Conservation (phyloP, 2,888 invertebrate species). For the Drosophila gaucha region DNA sequence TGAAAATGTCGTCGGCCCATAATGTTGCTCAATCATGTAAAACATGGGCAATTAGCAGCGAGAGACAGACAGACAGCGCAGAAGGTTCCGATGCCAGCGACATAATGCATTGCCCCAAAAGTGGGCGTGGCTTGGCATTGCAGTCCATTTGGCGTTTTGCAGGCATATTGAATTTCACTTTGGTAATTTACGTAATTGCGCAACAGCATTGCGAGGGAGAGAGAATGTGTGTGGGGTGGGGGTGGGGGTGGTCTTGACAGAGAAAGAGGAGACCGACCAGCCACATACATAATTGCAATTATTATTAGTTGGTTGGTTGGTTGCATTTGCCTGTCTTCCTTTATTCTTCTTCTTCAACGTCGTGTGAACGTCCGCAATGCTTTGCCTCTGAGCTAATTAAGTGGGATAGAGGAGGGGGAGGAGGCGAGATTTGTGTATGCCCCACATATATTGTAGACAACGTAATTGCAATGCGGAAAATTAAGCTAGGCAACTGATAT, state of each 20-base stretch:
- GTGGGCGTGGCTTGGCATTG: slow-evolving; percentile 7
- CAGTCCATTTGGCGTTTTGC: slow-evolving; percentile 47
- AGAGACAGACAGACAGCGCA: slow-evolving; percentile 9
- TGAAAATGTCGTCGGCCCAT: slow-evolving; percentile 27
- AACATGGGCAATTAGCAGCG: slow-evolving; percentile 68
- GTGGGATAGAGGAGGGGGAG: too few relatives aligned
- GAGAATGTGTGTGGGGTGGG: too few relatives aligned
- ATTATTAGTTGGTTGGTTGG: slow-evolving; percentile 52
- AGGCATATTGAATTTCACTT: slow-evolving; percentile 73
- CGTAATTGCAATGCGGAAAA: slow-evolving; percentile 50
- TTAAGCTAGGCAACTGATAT: slow-evolving; percentile 6
- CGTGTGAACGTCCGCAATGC: slow-evolving; percentile 32
- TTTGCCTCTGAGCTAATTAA: slow-evolving; percentile 29
- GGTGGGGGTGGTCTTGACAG: neutral
- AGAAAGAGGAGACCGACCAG: too few relatives aligned
- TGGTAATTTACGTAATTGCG: slow-evolving; percentile 72
- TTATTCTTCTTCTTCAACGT: neutral
- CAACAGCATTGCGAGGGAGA: slow-evolving; percentile 43
- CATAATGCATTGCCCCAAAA: slow-evolving; percentile 41
- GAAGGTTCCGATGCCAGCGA: slow-evolving; percentile 32
- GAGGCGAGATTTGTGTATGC: slow-evolving; percentile 1
- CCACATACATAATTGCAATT: slow-evolving; percentile 59
- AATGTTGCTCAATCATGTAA: slow-evolving; percentile 69
- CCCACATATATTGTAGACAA: slow-evolving; percentile 2
- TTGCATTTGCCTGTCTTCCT: slow-evolving; percentile 11